Base-by-base conservation (phyloP, 2,113 vertebrate species). In the Pachycephala philippinensis region DNA sequence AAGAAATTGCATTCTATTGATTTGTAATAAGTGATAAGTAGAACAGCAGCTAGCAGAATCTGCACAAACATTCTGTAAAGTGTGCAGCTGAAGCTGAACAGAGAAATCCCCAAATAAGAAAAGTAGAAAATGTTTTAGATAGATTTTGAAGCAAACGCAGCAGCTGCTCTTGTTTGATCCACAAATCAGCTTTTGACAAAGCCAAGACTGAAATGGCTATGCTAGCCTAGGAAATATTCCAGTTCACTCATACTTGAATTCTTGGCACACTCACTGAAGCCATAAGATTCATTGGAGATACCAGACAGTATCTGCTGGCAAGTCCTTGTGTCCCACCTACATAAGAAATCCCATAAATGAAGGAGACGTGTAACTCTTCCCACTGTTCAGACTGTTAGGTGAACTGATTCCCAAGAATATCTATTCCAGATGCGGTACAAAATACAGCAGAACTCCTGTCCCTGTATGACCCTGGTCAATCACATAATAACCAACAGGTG, bases 181-280 rank as follows among this genome's bases (percentile, higher is more conserved):
- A 93, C 87, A 93, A 91, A 94, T 72, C 87, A 87, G 82, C 63
- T 91, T 93, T 91, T 50, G 84, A 71, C 87, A 95, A 91, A 93
- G 88, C 56, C 52, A 87, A 79, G 78, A 63, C 30, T 63, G 64
- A 85, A 94, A 89, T n/a, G 87, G 78, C 66, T 87, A 39, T 15
- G 54, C 35, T 82, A 87, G 78, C 65, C 77, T 89, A 20, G 0
- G 61, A 95, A 93, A 83, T 76, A 61, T 76, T 79, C 66, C 59
- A 39, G 78, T 87, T 93, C 84, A 77, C 63, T 95, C 54, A 49
- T 49, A 57, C 30, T 77, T 42, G 33, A 89, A 77, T 66, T 88
- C 79, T 76, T 91, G 91, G 78, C 84, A 91, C 39, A 18, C 30
- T 82, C 53, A n/a, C 10, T 59, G 50, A 88, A 89, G 78, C 74